Percentiles rank a stretch among this genome's conserved stretches.
phyloP scores from a whole-genome alignment of 1,140 invertebrate species.

The Armadillidium nasatum region DNA sequence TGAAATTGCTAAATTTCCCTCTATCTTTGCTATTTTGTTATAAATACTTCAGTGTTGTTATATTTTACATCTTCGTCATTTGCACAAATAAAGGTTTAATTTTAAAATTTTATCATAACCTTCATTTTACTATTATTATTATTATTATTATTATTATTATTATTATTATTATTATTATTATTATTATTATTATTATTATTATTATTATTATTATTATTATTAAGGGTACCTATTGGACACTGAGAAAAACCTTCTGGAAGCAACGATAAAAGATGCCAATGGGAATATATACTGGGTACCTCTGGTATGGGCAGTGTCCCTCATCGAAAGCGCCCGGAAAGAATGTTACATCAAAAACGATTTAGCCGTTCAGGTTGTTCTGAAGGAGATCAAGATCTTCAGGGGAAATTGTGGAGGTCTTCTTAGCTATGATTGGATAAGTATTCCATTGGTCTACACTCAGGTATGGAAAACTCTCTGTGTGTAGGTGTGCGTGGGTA shows the following conservation, averaged over 20 bases:
- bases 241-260: slow-evolving; percentile 71
- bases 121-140: too few relatives aligned
- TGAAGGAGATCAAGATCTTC: slow-evolving; percentile 52
- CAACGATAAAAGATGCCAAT: slow-evolving; percentile 73
- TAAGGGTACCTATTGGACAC: slow-evolving; percentile 74
- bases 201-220: too few relatives aligned
- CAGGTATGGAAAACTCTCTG: slow-evolving; percentile 49
- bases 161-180: too few relatives aligned
- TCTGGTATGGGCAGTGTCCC: slow-evolving; percentile 59
- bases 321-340: slow-evolving; percentile 55
- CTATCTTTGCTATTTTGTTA: too few relatives aligned
- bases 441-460: slow-evolving; percentile 59
- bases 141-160: too few relatives aligned
- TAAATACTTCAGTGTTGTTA: too few relatives aligned
- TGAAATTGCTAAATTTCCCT: too few relatives aligned
- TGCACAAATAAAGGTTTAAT: too few relatives aligned
- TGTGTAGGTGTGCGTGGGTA: too few relatives aligned
- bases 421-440: slow-evolving; percentile 59
- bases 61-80: too few relatives aligned
- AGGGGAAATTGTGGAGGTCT: slow-evolving; percentile 53
- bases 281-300: slow-evolving; percentile 92
- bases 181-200: too few relatives aligned
- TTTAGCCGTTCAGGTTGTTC: slow-evolving; percentile 55
- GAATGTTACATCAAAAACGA: slow-evolving; percentile 59
- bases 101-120: too few relatives aligned